Conservation (phyloP, 2,113 vertebrate genomes). For the Girardinichthys multiradiatus region DNA sequence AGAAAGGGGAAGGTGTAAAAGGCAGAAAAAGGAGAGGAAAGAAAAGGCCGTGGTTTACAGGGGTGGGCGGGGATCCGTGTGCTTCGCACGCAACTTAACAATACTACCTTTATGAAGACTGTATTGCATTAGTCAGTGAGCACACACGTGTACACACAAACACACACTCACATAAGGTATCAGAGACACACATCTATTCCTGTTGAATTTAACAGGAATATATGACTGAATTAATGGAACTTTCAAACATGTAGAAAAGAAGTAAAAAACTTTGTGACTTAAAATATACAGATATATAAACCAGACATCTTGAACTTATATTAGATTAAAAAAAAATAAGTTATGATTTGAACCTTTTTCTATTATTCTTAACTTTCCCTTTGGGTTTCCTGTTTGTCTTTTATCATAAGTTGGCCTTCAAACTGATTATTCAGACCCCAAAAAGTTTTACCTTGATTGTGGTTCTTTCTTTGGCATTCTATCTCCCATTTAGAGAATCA, state of each 20-base stretch:
- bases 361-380: constrained; percentile 20
- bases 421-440: constrained; percentile 57
- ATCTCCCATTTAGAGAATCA: constrained; percentile 43
- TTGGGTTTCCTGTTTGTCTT: constrained; percentile 29
- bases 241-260: constrained; percentile 18
- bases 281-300: not conserved
- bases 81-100: constrained; percentile 94
- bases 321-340: not conserved
- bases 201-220: constrained; percentile 61
- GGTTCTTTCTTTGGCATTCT: constrained; percentile 9
- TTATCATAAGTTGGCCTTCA: constrained; percentile 51
- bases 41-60: constrained; percentile 85
- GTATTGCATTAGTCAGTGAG: constrained; percentile 77
- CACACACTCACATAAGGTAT: constrained; percentile 48
- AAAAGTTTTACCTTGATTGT: constrained; percentile 12
- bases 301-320: not conserved
- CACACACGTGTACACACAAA: constrained; percentile 52
- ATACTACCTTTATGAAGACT: constrained; percentile 89
- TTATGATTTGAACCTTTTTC: constrained; percentile 14
- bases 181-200: constrained; percentile 33
- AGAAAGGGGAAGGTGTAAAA: constrained; percentile 80
- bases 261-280: not conserved
- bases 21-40: constrained; percentile 68
- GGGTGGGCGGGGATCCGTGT: constrained; percentile 83
- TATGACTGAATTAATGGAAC: constrained; percentile 33